These are phyloP conservation scores for Drosophila ercepeae DNA, from an alignment of 1,140 invertebrate genomes.

Conservation along the genomic window DNA sequence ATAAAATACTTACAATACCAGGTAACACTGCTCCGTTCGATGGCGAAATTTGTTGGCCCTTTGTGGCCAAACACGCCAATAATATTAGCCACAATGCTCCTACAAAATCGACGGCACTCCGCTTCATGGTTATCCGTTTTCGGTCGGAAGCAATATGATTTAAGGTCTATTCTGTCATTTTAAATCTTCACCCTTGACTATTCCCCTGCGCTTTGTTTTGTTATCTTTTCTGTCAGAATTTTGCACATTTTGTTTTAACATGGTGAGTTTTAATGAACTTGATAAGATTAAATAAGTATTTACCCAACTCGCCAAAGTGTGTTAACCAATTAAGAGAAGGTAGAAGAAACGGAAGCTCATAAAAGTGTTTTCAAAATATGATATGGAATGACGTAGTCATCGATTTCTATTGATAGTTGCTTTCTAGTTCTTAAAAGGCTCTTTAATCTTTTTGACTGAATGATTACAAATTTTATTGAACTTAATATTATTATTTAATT, in stretches of 20 bases:
- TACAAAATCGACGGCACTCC: neutral
- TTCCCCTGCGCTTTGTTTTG: conserved; percentile 11
- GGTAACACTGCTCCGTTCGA: neutral
- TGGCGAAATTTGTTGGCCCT: neutral
- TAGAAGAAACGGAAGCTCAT: neutral
- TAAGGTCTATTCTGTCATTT: conserved; percentile 5
- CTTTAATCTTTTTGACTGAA: too few species aligned
- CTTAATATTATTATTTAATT: too few species aligned
- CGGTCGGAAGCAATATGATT: conserved; percentile 14
- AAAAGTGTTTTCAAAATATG: neutral
- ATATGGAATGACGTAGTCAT: neutral
- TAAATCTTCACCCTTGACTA: conserved; percentile 11
- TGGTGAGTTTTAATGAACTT: conserved; percentile 24
- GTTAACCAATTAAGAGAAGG: neutral
- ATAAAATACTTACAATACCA: conserved; percentile 25
- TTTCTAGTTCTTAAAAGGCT: too few species aligned
- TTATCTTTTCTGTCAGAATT: conserved; percentile 41
- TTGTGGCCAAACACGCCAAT: neutral
- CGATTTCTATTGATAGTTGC: neutral
- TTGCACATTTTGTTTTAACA: conserved; percentile 69
- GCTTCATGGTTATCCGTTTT: neutral
- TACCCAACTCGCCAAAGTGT: neutral
- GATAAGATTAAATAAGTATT: conserved; percentile 35
- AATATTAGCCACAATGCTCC: neutral
- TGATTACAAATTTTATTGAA: too few species aligned